Conservation (phyloP, 2,888 invertebrate species). For the Selenia dentaria region DNA sequence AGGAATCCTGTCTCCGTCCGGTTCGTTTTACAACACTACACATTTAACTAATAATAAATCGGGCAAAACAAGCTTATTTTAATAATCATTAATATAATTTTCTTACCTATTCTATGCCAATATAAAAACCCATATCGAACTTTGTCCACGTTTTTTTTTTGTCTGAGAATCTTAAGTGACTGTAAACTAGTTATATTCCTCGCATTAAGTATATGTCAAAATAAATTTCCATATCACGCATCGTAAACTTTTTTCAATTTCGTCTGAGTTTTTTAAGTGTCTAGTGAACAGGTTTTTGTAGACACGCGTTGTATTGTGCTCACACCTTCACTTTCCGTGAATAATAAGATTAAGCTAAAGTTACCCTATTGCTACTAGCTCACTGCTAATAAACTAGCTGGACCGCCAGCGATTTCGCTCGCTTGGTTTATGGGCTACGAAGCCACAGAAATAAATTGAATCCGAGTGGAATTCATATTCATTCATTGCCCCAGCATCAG, state of each 20-base stretch:
- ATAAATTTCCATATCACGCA: not conserved
- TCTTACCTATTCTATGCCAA: not conserved
- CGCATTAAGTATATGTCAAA: constrained; percentile 4
- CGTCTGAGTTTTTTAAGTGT: no score
- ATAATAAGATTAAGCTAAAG: no score
- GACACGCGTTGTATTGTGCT: no score
- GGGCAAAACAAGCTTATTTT: constrained; percentile 12
- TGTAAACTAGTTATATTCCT: not conserved
- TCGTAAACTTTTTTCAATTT: not conserved
- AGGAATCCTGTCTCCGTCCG: constrained; percentile 29
- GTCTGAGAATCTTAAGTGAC: no score
- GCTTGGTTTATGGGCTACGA: no score
- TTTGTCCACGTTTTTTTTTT: not conserved
- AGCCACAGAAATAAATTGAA: no score
- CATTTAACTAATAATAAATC: constrained; percentile 12
- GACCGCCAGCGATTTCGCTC: no score
- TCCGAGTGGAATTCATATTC: no score
- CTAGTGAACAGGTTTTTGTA: not conserved
- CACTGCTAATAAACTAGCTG: no score
- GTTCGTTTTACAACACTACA: constrained; percentile 16
- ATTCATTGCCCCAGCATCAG: no score
- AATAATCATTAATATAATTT: constrained; percentile 7
- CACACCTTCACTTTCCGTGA: no score
- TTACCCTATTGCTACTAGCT: no score
- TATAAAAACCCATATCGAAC: not conserved